phyloP scores from a whole-genome alignment of 1,140 invertebrate species.

The Drosophila parvula region DNA sequence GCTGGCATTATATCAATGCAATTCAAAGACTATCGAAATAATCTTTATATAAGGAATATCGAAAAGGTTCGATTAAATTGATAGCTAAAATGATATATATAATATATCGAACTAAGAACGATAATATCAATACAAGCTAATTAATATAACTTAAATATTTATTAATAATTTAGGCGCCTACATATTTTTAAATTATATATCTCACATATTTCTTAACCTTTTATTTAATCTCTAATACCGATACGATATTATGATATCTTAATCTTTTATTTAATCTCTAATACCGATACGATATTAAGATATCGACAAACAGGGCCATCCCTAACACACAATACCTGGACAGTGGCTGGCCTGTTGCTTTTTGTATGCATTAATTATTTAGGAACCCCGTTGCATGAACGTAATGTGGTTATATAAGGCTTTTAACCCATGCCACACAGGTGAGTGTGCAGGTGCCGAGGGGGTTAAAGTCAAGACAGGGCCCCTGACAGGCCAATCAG shows the following conservation, averaged over 20 bases:
- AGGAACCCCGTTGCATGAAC: conserved; percentile 57
- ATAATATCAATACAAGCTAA: too few relatives aligned
- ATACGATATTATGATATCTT: too few relatives aligned
- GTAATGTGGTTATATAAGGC: conserved; percentile 69
- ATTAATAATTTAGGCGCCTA: too few relatives aligned
- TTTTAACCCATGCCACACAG: conserved; percentile 35
- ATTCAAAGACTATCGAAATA: not conserved
- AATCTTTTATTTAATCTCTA: too few relatives aligned
- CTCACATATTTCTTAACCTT: not conserved
- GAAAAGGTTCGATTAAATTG: too few relatives aligned
- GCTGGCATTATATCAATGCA: not conserved
- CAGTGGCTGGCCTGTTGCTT: conserved; percentile 52
- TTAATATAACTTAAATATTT: too few relatives aligned
- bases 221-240: too few relatives aligned
- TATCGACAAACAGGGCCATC: not conserved
- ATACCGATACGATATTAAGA: too few relatives aligned
- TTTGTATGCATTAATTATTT: conserved; percentile 71
- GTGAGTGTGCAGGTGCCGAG: not conserved
- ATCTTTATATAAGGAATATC: not conserved
- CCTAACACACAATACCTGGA: not conserved
- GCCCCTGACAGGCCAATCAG: conserved; percentile 13
- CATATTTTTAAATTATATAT: too few relatives aligned
- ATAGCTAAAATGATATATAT: too few relatives aligned
- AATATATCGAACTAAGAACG: too few relatives aligned
- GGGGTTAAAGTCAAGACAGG: conserved; percentile 14